Percentiles rank a stretch among this genome's conserved stretches.
phyloP scores from a whole-genome alignment of 2,797 vertebrate species.

The Amniataba percoides region DNA sequence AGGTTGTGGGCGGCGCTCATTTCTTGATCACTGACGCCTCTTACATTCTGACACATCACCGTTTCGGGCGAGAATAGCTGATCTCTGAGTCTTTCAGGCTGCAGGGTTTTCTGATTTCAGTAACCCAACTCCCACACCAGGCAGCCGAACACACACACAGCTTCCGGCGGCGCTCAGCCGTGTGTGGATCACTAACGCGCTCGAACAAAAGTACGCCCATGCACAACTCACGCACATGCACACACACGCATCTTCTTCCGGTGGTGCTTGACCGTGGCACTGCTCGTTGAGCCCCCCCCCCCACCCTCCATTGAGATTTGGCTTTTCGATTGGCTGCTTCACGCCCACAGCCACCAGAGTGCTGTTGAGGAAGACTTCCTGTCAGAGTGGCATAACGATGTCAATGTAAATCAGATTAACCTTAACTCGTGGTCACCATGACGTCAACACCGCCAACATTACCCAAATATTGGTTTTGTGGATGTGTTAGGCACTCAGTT shows the following conservation, averaged over 20 bases:
- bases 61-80: constrained; percentile 78
- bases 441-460: background rate
- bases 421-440: background rate
- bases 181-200: constrained; percentile 35
- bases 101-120: constrained; percentile 72
- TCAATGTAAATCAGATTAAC: constrained; percentile 18
- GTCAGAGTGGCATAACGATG: constrained; percentile 17
- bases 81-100: constrained; percentile 75
- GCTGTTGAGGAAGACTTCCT: constrained; percentile 41
- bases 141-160: constrained; percentile 43
- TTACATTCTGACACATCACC: constrained; percentile 82
- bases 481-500: background rate
- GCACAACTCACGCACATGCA: constrained; percentile 11
- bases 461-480: constrained; percentile 11
- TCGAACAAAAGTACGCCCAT: constrained; percentile 43
- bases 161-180: constrained; percentile 57
- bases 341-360: constrained; percentile 30
- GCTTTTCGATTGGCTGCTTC: constrained; percentile 17
- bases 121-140: constrained; percentile 78
- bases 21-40: constrained; percentile 78
- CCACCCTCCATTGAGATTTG: constrained; percentile 23
- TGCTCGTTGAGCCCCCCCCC: constrained; percentile 21
- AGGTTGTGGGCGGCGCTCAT: constrained; percentile 79
- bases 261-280: constrained; percentile 37
- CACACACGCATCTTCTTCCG: constrained; percentile 23